phyloP scores from a whole-genome alignment of 2,888 invertebrate species.

The Linyphia triangularis region DNA sequence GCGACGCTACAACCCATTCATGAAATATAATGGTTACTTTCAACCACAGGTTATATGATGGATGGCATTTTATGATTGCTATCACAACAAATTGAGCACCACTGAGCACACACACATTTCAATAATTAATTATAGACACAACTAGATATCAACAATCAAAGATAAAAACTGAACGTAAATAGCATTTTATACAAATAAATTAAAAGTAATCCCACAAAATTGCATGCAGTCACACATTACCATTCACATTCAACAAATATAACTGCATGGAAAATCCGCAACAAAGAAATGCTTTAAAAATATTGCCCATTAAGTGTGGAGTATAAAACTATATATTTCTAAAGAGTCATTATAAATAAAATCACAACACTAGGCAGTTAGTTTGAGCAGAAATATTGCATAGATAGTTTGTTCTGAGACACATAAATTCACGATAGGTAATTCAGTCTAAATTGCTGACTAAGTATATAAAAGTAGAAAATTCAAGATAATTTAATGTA shows the following conservation, averaged over 20 bases:
- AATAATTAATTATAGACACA: slow-evolving; percentile 6
- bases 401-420: neutral
- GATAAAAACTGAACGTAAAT: slow-evolving; percentile 14
- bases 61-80: slow-evolving; percentile 71
- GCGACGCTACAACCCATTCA: slow-evolving; percentile 29
- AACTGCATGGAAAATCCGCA: neutral
- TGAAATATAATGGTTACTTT: slow-evolving; percentile 39
- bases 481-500: neutral
- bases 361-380: neutral
- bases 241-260: too few species aligned
- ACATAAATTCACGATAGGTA: neutral
- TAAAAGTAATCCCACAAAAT: neutral
- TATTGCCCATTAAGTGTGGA: too few species aligned
- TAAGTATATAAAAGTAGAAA: neutral
- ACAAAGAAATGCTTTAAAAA: neutral
- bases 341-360: neutral
- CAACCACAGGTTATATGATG: slow-evolving; percentile 28
- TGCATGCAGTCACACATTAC: neutral
- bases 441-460: neutral
- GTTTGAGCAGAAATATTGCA: neutral
- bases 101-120: slow-evolving; percentile 31
- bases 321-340: too few species aligned
- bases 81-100: slow-evolving; percentile 74
- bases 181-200: neutral
- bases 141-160: neutral